A percentile compares a stretch with the other conserved stretches of the same genome.
phyloP scores from a whole-genome alignment of 30 jellyfish, hydroid and myxozoan species.

The Cassiopea andromeda region DNA sequence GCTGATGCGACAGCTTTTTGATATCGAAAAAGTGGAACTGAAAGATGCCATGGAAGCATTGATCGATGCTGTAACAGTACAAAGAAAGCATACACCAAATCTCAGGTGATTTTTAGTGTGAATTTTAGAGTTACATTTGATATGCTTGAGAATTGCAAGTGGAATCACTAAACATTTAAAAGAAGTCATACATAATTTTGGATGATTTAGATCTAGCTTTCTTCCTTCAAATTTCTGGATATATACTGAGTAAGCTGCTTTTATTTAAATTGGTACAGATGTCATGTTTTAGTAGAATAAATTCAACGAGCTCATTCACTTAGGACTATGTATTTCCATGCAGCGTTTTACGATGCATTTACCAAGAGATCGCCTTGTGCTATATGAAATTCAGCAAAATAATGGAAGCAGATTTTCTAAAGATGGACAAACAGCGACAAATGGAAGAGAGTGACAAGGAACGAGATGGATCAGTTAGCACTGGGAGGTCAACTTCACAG shows the following conservation, averaged over 20 bases:
- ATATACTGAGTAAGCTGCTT: too few species aligned
- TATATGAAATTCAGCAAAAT: slow-evolving; percentile 20
- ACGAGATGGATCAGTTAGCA: slow-evolving; percentile 13
- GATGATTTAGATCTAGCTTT: too few species aligned
- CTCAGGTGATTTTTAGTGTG: slow-evolving; percentile 31
- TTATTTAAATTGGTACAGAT: too few species aligned
- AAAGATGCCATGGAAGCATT: slow-evolving; percentile 54
- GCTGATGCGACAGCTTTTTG: slow-evolving; percentile 38
- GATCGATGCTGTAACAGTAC: slow-evolving; percentile 50
- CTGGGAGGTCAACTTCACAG: slow-evolving; percentile 52
- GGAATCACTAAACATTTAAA: too few species aligned
- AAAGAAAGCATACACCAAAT: slow-evolving; percentile 53
- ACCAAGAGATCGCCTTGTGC: slow-evolving; percentile 69
- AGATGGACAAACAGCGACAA: slow-evolving; percentile 55
- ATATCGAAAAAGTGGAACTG: slow-evolving; percentile 48
- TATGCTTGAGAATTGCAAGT: too few species aligned
- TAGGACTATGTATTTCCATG: neutral
- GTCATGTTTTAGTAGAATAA: too few species aligned
- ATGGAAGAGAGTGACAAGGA: slow-evolving; percentile 54
- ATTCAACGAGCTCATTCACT: too few species aligned
- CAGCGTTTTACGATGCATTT: slow-evolving; percentile 74
- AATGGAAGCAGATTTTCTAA: slow-evolving; percentile 31
- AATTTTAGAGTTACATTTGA: too few species aligned
- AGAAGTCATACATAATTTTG: too few species aligned
- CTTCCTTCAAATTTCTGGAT: too few species aligned